Base-by-base conservation (phyloP, 2,888 invertebrate genomes). In the Erpobdella octoculata region DNA sequence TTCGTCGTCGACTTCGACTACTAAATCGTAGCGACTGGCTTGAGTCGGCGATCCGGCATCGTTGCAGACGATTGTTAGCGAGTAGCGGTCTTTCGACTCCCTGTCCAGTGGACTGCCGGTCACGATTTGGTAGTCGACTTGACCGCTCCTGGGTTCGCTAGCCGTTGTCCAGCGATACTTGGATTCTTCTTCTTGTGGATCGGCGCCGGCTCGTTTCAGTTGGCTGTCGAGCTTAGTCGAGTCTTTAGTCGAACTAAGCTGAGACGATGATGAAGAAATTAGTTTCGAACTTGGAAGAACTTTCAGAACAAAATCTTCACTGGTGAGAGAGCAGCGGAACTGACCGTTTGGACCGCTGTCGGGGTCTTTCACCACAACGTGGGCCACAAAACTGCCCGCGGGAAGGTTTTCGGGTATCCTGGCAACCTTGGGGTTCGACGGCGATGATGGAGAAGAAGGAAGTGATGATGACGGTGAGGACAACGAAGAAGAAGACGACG, bases 281-380 rank as follows among this genome's bases (percentile, higher is more conserved):
- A 15, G 35, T 33, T 31, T 33, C 12, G 48, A 31, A 18, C 28
- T 35, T 1, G 69, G 36, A 15, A 69, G 58, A 33, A 46, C 33
- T 58, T 69, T 69, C 18, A 69, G 58, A 15, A 46, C 46, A 58
- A 69, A 69, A 61, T 65, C 62, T 25, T 38, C 67, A 62, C 62
- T 36, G 28, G 65, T 48, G 38, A 75, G 66, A 12, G 66, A 71
- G 85, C 94, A 95, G 72, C 89, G 88, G 74, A 93, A 87, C 77
- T 89, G 88, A 69, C 90, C 89, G 84, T 92, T 91, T n/a, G 90
- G 90, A 9, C 89, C 88, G 38, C 89, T 86, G 84, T 93, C 93
- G 0, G 87, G 87, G 84, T 93, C 93, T 28, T 85, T 85, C 28
- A 93, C 93, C 33, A 86, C 86, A 67, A 92, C 89, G 74, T 87